phyloP scores from a whole-genome alignment of 2,888 invertebrate species.

The Lucinisca nassula region DNA sequence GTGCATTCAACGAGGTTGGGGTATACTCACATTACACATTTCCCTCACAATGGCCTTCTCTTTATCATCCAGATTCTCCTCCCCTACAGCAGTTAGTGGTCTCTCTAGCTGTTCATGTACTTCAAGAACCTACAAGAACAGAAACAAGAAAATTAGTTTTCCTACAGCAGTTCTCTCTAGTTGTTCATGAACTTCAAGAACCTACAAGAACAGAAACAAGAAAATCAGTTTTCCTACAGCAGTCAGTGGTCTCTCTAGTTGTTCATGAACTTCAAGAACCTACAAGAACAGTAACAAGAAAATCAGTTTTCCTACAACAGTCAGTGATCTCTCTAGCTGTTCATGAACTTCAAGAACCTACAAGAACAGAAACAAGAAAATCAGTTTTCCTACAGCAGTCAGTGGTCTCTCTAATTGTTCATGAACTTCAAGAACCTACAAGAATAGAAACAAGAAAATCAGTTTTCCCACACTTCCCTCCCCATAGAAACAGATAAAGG shows the following conservation, averaged over 20 bases:
- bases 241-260: slow-evolving; percentile 90
- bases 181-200: no score
- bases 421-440: slow-evolving; percentile 94
- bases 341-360: slow-evolving; percentile 95
- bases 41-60: slow-evolving; percentile 97
- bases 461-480: no score
- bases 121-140: slow-evolving; percentile 91
- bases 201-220: no score
- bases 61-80: slow-evolving; percentile 90
- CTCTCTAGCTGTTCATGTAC: slow-evolving; percentile 95
- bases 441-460: no score
- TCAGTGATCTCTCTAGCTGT: slow-evolving; percentile 91
- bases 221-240: slow-evolving; percentile 79
- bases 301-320: slow-evolving; percentile 78
- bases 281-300: no score
- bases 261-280: slow-evolving; percentile 95
- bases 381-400: slow-evolving; percentile 77
- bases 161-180: no score
- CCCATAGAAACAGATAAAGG: no score
- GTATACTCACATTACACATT: slow-evolving; percentile 95
- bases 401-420: slow-evolving; percentile 92
- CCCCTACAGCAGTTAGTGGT: slow-evolving; percentile 76
- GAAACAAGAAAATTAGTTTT: no score
- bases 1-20: no score
- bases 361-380: no score